Conservation (phyloP, 2,113 vertebrate genomes). For the Polypterus senegalus region DNA sequence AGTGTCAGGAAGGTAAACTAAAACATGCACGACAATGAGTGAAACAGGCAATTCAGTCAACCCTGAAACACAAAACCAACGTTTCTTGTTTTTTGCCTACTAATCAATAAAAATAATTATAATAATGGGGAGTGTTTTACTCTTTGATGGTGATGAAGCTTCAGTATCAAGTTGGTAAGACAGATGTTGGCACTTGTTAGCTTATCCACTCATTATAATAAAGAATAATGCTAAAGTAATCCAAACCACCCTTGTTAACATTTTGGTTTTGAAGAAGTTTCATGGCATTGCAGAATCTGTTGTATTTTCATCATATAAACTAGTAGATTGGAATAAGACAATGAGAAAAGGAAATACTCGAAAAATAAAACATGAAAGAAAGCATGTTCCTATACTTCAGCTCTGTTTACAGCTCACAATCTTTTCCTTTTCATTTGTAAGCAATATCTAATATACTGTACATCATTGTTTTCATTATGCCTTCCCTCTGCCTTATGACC, state of each 20-base stretch:
- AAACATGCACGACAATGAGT: background rate
- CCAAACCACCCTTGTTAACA: background rate
- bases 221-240: background rate
- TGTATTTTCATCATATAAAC: no score
- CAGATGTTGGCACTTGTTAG: background rate
- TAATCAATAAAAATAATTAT: background rate
- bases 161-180: background rate
- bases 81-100: background rate
- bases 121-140: background rate
- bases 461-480: no score
- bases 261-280: no score
- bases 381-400: no score
- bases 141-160: background rate
- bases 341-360: no score
- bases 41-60: background rate
- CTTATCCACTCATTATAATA: background rate
- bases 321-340: no score
- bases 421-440: no score
- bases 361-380: no score
- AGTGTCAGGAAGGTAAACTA: slow-evolving; percentile 1
- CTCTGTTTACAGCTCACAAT: no score
- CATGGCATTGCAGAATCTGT: no score
- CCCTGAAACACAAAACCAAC: background rate
- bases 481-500: no score
- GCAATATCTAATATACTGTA: no score